These are phyloP conservation scores for Aix galericulata DNA, from an alignment of 2,113 vertebrate species.

Conservation along the genomic window DNA sequence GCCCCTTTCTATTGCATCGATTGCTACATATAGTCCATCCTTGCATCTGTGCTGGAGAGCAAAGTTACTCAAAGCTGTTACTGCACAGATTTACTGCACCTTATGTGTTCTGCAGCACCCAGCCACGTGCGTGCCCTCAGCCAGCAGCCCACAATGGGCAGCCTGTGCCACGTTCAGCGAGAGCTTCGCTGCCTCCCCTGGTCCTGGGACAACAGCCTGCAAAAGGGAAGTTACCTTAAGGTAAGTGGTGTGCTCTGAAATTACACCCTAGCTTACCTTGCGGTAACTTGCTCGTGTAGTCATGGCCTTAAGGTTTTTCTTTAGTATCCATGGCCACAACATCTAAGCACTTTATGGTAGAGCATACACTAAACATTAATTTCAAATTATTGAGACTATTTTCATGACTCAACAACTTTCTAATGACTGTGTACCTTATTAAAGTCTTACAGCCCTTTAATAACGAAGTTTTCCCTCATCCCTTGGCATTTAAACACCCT, in stretches of 20 bases:
- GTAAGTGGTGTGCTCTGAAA: conserved; percentile 9
- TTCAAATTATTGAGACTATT: conserved; percentile 67
- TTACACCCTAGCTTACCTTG: conserved; percentile 40
- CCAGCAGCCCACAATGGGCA: not conserved
- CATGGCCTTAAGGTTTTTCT: conserved; percentile 55
- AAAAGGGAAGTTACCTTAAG: conserved; percentile 21
- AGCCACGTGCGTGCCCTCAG: not conserved
- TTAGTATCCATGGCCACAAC: conserved; percentile 51
- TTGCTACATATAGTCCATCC: not conserved
- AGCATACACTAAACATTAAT: conserved; percentile 54
- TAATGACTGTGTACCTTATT: conserved; percentile 51
- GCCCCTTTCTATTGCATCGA: not conserved
- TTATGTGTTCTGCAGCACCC: not conserved
- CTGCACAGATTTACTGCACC: not conserved
- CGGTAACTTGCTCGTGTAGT: conserved; percentile 47
- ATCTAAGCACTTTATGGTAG: conserved; percentile 54
- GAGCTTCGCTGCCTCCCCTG: not conserved
- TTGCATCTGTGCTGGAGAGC: not conserved
- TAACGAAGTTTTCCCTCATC: conserved; percentile 45
- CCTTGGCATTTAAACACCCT: conserved; percentile 42
- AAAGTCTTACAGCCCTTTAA: conserved; percentile 57
- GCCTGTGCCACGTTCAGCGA: not conserved
- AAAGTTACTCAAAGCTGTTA: not conserved
- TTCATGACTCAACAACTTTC: conserved; percentile 67
- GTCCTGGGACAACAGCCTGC: not conserved